Conservation (phyloP, 37 sponge, comb jelly and placozoan species). For the Chondrilla cf. caribensis region DNA sequence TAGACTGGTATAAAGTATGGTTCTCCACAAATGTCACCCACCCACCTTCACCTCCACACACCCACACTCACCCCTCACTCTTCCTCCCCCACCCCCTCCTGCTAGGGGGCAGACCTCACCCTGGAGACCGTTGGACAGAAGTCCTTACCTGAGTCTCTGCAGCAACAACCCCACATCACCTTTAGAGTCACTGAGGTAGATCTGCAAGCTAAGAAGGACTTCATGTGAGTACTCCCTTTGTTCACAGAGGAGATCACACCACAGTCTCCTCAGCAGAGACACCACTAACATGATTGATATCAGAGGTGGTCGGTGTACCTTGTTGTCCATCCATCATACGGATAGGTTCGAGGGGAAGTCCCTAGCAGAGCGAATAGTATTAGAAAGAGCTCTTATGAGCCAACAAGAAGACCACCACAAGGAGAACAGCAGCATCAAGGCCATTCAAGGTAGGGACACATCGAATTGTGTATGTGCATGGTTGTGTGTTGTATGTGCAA, state of each 20-base stretch:
- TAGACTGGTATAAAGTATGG: too few relatives aligned
- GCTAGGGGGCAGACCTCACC: conserved; percentile 43
- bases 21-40: too few relatives aligned
- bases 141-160: conserved; percentile 34
- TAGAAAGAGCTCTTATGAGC: background rate
- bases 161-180: conserved; percentile 8
- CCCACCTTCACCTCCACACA: too few relatives aligned
- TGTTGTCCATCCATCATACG: too few relatives aligned
- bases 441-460: conserved; percentile 47
- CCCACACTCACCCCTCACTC: too few relatives aligned
- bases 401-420: conserved; percentile 9
- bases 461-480: too few relatives aligned
- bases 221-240: conserved; percentile 31
- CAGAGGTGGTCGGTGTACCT: too few relatives aligned
- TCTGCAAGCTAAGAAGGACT: conserved; percentile 40
- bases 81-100: background rate
- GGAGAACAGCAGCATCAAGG: conserved; percentile 26
- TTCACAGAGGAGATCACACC: too few relatives aligned
- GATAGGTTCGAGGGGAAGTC: conserved; percentile 34
- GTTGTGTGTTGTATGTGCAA: background rate
- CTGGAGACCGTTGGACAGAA: conserved; percentile 29
- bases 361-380: background rate
- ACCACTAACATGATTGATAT: too few relatives aligned
- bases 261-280: too few relatives aligned
- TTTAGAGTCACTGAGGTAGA: conserved; percentile 41